Evolutionary conservation across 2,113 vertebrate genomes (phyloP).

Genomic region (Oryzias javanicus): DNA sequence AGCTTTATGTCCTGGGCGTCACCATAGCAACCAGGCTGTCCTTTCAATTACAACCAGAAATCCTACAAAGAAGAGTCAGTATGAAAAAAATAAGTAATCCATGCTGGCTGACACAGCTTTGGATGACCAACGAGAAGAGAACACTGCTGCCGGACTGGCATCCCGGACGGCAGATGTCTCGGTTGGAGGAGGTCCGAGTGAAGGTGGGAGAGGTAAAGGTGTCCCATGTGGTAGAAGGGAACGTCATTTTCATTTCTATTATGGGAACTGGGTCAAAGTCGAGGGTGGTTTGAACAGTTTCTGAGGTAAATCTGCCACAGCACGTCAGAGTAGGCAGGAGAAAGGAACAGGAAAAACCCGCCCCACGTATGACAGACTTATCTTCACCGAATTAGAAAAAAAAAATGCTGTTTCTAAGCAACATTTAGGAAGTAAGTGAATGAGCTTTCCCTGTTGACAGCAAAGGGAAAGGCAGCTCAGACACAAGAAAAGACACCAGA

Average conservation of each 20-base stretch:
- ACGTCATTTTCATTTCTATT: conserved; percentile 44
- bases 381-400: not conserved
- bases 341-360: conserved; percentile 5
- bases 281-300: conserved; percentile 50
- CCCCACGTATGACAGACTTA: no score
- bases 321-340: conserved; percentile 12
- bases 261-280: conserved; percentile 69
- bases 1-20: conserved; percentile 70
- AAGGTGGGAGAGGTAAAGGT: conserved; percentile 5
- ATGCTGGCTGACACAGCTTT: conserved; percentile 28
- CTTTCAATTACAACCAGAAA: conserved; percentile 69
- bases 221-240: conserved; percentile 5
- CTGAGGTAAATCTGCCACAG: conserved; percentile 16
- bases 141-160: conserved; percentile 12
- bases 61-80: conserved; percentile 60
- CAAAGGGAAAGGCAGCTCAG: conserved; percentile 12
- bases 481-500: conserved; percentile 18
- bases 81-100: conserved; percentile 55
- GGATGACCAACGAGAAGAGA: conserved; percentile 9
- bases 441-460: conserved; percentile 31
- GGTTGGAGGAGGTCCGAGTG: conserved; percentile 11
- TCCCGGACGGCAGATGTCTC: conserved; percentile 28
- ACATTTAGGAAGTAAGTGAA: conserved; percentile 22
- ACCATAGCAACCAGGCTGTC: conserved; percentile 73
- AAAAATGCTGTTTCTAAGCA: not conserved